Evolutionary conservation across 2,888 invertebrate species (phyloP), one percentile per base, ranked within the genome.

Genomic region (Embidobia sp.): DNA sequence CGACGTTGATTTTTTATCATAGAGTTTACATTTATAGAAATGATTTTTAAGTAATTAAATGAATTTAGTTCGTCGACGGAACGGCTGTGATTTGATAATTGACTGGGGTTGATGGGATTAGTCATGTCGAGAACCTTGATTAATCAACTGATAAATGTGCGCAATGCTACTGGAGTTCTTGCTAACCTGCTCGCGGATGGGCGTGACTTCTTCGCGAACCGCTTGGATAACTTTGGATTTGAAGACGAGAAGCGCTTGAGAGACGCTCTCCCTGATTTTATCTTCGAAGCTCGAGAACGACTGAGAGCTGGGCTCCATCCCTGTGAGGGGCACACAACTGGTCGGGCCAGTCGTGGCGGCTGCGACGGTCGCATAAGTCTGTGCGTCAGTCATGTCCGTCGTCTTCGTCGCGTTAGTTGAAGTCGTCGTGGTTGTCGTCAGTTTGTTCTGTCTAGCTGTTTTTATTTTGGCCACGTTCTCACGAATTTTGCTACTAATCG

Each of bases 1-100:
- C 79, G 48, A 40, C 74, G 31, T 31, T 31, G 31, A n/a, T 31
- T 31, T 69, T 31, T 26, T n/a, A 11, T 33, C 8, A 10, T 2
- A 8, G 11, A 7, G 11, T 40, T 40, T 40, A n/a, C 31, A 31
- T 31, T 31, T 3, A 31, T 31, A 5, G 31, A 31, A 8, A 42
- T 42, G 5, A 19, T 16, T 16, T n/a, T 42, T 19, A 42, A 19
- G 8, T 16, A 16, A 10, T 51, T 31, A 1, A 8, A 3, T 42
- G 5, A 4, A 22, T 11, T 19, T 4, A n/a, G 4, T 33, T 13
- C 3, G 44, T 4, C 2, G 10, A 3, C 3, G n/a, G 31, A 31
- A 7, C 31, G 31, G n/a, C 31, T 31, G 4, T 2, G 4, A n/a
- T 31, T n/a, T 5, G 31, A n/a, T 31, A 8, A 15, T 35, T 15